A percentile compares a stretch with the other conserved stretches of the same genome.
These are phyloP conservation scores for Zaprionus camerounensis DNA, from an alignment of 1,140 invertebrate species.

Conservation along the genomic window DNA sequence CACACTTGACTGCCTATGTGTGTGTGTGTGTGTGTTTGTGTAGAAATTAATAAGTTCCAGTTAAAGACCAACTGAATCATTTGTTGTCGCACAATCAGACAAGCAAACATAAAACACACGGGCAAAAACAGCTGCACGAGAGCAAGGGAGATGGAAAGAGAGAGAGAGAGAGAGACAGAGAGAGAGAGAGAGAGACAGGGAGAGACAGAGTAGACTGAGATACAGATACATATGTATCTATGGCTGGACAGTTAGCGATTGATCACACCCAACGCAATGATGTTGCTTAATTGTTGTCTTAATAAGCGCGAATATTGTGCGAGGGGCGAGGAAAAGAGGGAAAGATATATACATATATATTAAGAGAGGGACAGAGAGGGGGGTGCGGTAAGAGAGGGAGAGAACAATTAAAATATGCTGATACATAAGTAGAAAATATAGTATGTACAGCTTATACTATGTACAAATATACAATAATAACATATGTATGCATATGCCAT, in stretches of 20 bases:
- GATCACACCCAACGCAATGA: slow-evolving; percentile 17
- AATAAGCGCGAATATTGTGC: background rate
- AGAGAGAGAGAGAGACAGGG: background rate
- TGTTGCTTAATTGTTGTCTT: slow-evolving; percentile 8
- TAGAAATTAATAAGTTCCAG: slow-evolving; percentile 64
- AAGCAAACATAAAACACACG: slow-evolving; percentile 50
- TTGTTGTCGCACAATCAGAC: slow-evolving; percentile 61
- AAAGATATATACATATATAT: background rate
- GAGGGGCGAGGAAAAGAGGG: background rate
- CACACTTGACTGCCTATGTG: background rate
- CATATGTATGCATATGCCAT: too few species aligned
- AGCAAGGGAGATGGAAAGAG: background rate
- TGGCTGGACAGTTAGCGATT: background rate
- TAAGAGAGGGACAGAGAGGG: background rate
- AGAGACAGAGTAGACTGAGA: background rate
- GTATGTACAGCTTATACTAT: background rate
- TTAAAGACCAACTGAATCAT: slow-evolving; percentile 67
- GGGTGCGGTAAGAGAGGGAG: background rate
- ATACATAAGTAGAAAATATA: background rate
- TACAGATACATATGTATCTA: slow-evolving; percentile 7
- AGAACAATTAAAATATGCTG: background rate
- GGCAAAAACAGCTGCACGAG: slow-evolving; percentile 33
- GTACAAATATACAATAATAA: too few species aligned
- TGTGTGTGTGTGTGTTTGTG: slow-evolving; percentile 32
- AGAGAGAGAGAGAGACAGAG: background rate